phyloP scores from a whole-genome alignment of 2,113 vertebrate genomes.

The Colistium nudipinnis region DNA sequence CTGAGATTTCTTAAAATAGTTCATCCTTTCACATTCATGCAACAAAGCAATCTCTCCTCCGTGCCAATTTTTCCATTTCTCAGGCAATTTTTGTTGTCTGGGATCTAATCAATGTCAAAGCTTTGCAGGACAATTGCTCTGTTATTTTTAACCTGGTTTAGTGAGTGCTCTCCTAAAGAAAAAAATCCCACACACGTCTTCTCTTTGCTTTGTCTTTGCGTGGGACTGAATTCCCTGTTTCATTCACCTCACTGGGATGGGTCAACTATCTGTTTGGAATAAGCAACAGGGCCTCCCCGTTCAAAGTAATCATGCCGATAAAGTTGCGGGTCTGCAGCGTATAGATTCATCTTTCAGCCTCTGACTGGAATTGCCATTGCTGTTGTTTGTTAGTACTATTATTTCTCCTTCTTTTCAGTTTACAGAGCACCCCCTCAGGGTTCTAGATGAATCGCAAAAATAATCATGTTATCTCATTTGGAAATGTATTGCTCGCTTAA shows the following conservation, averaged over 20 bases:
- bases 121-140: no score
- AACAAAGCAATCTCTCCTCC: neutral
- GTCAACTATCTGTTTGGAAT: slow-evolving; percentile 4
- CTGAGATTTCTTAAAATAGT: neutral
- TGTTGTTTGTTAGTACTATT: slow-evolving; percentile 9
- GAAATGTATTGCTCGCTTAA: slow-evolving; percentile 10
- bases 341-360: slow-evolving; percentile 10
- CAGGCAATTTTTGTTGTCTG: neutral
- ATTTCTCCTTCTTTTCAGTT: slow-evolving; percentile 25
- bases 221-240: neutral
- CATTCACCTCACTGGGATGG: slow-evolving; percentile 3
- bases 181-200: neutral
- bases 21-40: neutral
- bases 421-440: neutral
- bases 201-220: neutral
- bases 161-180: slow-evolving; percentile 1
- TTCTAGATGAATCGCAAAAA: slow-evolving; percentile 13
- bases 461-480: neutral
- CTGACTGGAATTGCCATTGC: neutral
- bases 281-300: slow-evolving; percentile 7
- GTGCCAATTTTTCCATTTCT: neutral
- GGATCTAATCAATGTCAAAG: no score
- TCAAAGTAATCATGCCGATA: slow-evolving; percentile 3
- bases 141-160: no score
- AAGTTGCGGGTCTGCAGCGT: slow-evolving; percentile 6